Evolutionary conservation across 2,888 invertebrate genomes (phyloP).

Genomic region (Erebia palarica): DNA sequence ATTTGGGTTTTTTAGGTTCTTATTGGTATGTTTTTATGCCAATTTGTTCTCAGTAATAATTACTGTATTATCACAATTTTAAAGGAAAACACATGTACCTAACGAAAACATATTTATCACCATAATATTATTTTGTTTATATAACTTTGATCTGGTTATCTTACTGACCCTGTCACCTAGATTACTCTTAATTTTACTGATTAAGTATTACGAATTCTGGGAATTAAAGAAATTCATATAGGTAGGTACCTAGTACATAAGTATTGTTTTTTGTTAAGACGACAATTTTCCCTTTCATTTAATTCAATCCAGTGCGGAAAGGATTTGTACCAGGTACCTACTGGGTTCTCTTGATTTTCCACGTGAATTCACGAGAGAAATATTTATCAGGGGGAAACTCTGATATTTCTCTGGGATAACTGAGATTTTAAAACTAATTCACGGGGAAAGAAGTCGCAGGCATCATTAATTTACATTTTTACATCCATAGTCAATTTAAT

Average conservation of each 20-base stretch:
- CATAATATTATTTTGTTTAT: background rate
- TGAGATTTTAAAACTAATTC: background rate
- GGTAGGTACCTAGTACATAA: no score
- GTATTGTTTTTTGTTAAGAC: no score
- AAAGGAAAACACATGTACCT: background rate
- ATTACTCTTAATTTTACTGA: background rate
- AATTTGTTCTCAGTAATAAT: background rate
- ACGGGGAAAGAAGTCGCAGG: no score
- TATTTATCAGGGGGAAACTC: no score
- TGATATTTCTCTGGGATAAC: no score
- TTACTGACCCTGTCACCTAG: background rate
- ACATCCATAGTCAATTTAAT: no score
- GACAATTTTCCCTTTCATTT: no score
- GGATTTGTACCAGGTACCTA: no score
- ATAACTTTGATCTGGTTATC: background rate
- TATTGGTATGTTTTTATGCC: background rate
- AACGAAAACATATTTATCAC: background rate
- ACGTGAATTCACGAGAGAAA: no score
- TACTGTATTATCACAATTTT: background rate
- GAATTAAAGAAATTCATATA: background rate
- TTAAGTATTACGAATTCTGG: background rate
- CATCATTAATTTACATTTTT: no score
- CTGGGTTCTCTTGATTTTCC: no score
- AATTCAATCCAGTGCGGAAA: no score
- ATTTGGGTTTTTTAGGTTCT: background rate